Evolutionary conservation across 2,113 vertebrate species (phyloP).

Genomic region (Apeltes quadracus): DNA sequence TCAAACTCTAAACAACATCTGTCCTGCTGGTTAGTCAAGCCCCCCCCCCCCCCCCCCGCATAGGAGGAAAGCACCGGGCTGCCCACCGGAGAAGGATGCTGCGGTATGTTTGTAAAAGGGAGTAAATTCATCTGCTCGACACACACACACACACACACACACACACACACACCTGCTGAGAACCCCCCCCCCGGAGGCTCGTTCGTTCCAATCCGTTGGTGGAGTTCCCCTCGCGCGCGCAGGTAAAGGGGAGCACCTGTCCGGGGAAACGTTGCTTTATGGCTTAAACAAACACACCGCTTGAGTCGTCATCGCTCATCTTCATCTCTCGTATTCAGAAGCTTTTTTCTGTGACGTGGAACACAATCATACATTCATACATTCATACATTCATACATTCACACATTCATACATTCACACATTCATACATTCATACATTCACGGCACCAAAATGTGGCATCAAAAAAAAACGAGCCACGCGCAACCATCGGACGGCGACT

Average conservation of each 20-base stretch:
- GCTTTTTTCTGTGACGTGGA: conserved; percentile 7
- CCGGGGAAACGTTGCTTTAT: conserved; percentile 39
- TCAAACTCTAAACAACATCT: conserved; percentile 68
- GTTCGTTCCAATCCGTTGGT: conserved; percentile 22
- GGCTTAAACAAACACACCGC: conserved; percentile 28
- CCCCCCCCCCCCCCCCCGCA: conserved; percentile 8
- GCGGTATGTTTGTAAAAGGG: conserved; percentile 59
- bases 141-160: background rate
- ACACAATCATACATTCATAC: too few species aligned
- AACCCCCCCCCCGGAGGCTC: background rate
- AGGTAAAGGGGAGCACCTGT: conserved; percentile 52
- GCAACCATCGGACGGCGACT: conserved; percentile 38
- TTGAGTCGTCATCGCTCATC: background rate
- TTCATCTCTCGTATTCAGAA: conserved; percentile 3
- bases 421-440: too few species aligned
- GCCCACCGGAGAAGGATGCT: conserved; percentile 24
- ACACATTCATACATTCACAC: too few species aligned
- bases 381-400: too few species aligned
- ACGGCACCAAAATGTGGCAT: conserved; percentile 81
- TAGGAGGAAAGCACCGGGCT: conserved; percentile 66
- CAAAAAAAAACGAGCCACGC: background rate
- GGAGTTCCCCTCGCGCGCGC: conserved; percentile 56
- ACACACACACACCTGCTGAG: too few species aligned
- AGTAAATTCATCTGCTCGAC: background rate
- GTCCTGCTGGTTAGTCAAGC: conserved; percentile 57